Percentiles rank a stretch among this genome's conserved stretches.
phyloP scores from a whole-genome alignment of 2,797 vertebrate genomes.

The Hydrophis major region DNA sequence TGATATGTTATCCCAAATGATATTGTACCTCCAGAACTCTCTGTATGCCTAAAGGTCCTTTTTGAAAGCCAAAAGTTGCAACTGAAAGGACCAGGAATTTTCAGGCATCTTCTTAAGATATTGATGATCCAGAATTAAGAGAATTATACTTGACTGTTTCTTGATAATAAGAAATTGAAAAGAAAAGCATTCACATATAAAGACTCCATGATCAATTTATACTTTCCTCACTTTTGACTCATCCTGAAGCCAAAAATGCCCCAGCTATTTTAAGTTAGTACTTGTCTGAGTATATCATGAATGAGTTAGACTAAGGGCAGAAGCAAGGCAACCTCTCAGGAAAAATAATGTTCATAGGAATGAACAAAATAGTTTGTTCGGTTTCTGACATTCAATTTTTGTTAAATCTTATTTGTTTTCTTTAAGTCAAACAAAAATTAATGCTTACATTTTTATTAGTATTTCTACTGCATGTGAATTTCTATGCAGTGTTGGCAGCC shows the following conservation, averaged over 20 bases:
- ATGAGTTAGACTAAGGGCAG: neutral
- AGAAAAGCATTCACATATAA: neutral
- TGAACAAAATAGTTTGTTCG: neutral
- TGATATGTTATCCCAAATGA: neutral
- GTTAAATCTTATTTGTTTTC: neutral
- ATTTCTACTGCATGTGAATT: neutral
- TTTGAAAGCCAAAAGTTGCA: constrained; percentile 1
- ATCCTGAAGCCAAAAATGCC: neutral
- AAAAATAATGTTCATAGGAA: neutral
- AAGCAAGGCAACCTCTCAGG: neutral
- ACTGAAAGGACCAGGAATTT: neutral
- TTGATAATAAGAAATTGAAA: neutral
- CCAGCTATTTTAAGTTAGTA: neutral
- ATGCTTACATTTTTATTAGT: neutral
- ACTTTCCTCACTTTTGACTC: neutral
- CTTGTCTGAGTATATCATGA: neutral
- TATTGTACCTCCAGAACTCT: neutral
- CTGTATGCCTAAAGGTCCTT: neutral
- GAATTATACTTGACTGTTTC: neutral
- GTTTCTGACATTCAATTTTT: neutral
- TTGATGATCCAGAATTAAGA: neutral
- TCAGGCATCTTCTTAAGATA: neutral
- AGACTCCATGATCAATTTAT: neutral
- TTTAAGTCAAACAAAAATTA: neutral
- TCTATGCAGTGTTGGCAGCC: neutral